phyloP scores from a whole-genome alignment of 2,888 invertebrate genomes.

The Drosophila diplacantha region DNA sequence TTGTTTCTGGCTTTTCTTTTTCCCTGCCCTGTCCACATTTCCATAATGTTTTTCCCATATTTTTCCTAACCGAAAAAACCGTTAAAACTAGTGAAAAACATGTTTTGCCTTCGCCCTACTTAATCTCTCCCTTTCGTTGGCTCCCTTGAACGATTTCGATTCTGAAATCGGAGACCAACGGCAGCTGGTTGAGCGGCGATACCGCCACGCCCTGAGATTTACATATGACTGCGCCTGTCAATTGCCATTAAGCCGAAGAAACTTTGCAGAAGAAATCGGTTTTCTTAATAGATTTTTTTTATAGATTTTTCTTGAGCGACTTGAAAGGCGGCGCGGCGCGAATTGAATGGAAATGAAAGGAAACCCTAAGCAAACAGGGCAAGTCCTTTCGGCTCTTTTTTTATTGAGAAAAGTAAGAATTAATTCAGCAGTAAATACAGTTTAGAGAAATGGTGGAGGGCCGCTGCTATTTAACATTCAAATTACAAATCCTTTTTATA shows the following conservation, averaged over 20 bases:
- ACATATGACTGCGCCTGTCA: slow-evolving; percentile 68
- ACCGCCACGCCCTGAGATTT: slow-evolving; percentile 60
- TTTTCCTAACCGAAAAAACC: slow-evolving; percentile 18
- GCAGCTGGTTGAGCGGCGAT: slow-evolving; percentile 49
- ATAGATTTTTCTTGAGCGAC: slow-evolving; percentile 33
- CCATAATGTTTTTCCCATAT: slow-evolving; percentile 21
- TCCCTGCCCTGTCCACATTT: slow-evolving; percentile 1
- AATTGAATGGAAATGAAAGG: slow-evolving; percentile 37
- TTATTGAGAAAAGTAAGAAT: slow-evolving; percentile 57
- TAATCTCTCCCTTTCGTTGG: slow-evolving; percentile 29
- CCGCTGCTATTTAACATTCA: slow-evolving; percentile 68
- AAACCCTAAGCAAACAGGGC: slow-evolving; percentile 45
- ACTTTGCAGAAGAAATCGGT: slow-evolving; percentile 50
- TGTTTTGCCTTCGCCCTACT: slow-evolving; percentile 19
- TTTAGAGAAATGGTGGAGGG: slow-evolving; percentile 45
- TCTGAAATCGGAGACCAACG: slow-evolving; percentile 57
- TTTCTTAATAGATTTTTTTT: slow-evolving; percentile 40
- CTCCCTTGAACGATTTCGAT: slow-evolving; percentile 20
- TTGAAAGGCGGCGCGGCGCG: slow-evolving; percentile 33
- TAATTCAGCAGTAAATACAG: slow-evolving; percentile 72
- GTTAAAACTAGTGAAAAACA: slow-evolving; percentile 30
- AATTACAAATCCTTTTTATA: slow-evolving; percentile 65
- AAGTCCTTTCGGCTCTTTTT: slow-evolving; percentile 36
- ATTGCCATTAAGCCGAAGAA: slow-evolving; percentile 45
- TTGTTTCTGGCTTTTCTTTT: slow-evolving; percentile 4